Evolutionary conservation across 2,888 invertebrate genomes (phyloP).

Genomic region (Drosophila anomalipes): DNA sequence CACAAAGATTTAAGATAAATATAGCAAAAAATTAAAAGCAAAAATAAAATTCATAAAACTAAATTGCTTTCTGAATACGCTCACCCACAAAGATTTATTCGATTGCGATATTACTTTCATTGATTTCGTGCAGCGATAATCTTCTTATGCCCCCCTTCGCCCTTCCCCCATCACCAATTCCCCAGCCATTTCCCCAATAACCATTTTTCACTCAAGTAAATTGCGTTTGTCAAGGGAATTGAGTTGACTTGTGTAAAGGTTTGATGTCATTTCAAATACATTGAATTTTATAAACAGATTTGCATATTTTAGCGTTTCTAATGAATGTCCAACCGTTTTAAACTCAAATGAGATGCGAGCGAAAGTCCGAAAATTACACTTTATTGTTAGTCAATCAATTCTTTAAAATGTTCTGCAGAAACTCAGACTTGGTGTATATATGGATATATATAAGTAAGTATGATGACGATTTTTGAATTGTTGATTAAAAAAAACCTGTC

Average conservation of each 20-base stretch:
- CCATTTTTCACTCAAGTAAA: constrained; percentile 38
- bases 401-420: not conserved
- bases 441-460: not conserved
- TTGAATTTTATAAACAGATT: constrained; percentile 15
- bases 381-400: not conserved
- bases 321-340: constrained; percentile 13
- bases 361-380: not conserved
- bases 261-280: constrained; percentile 10
- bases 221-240: constrained; percentile 1
- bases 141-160: constrained; percentile 26
- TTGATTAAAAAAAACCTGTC: rapidly evolving
- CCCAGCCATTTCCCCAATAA: constrained; percentile 4
- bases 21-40: not conserved
- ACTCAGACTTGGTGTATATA: not conserved
- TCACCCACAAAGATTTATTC: constrained; percentile 53
- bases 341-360: constrained; percentile 15
- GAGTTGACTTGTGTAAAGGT: constrained; percentile 1
- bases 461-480: not conserved
- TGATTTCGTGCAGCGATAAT: constrained; percentile 58
- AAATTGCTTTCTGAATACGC: constrained; percentile 64
- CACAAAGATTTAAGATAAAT: constrained; percentile 58
- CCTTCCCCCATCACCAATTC: not conserved
- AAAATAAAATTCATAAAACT: constrained; percentile 68
- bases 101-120: constrained; percentile 46
- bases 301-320: constrained; percentile 25